Base-by-base conservation (phyloP, 2,113 vertebrate species). In the Chrysemys picta region DNA sequence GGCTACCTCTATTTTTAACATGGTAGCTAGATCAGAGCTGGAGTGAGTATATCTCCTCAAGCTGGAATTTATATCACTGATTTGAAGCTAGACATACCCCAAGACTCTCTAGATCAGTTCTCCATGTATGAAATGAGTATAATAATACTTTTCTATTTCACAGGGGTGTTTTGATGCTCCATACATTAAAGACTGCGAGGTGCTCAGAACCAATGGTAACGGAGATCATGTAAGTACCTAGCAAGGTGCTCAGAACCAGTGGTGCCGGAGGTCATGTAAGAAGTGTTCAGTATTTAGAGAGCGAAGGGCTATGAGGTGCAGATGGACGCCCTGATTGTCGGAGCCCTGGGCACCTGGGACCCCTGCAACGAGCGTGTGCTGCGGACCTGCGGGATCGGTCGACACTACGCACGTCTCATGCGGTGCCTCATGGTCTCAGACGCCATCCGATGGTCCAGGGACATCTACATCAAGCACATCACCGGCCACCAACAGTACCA, bases 201-300 rank as follows among this genome's bases (percentile, higher is more conserved):
- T 62, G 27, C 29, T 62, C 27, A 22, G 7, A 35, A 88, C 7
- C 50, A 80, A 24, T 54, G 1, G 3, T 59, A 72, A 19, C 85
- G 0, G 13, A 81, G n/a, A 5, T 47, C 2, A 1, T 1, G 3
- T 49, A 2, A 0, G 29, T 47, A 84, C 57, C 11, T 91, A 86
- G 69, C 87, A n/a, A 93, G 1, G 1, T 83, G 78, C 47, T 56
- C 80, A 81, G 17, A 53, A 45, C n/a, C 14, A 65, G 16, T 42
- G 81, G 19, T 42, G 12, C 16, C 52, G 56, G 56, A 57, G 8
- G 6, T 5, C 87, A 19, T 79, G 93, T 91, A 16, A 13, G 8
- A 16, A 1, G 47, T 38, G 2, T 65, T 87, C 17, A 85, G 8
- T 38, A 65, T 35, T 65, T 27, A 87, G 80, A 88, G 42, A 42